Evolutionary conservation across 2,113 vertebrate genomes (phyloP).

Genomic region (Kryptolebias marmoratus): DNA sequence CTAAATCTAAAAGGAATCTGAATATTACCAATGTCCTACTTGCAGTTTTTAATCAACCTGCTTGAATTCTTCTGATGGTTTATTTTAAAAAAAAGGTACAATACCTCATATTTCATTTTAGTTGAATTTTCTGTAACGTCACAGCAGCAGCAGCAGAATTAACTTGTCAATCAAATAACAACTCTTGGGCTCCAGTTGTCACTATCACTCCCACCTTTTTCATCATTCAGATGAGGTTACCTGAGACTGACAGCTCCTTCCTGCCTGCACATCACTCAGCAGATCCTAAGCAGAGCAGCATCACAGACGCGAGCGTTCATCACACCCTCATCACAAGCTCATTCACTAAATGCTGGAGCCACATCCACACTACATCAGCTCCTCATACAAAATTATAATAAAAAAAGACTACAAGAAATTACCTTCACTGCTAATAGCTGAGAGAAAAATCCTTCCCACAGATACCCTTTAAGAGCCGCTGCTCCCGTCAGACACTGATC

Average conservation of each 20-base stretch:
- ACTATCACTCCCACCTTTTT: slow-evolving; percentile 31
- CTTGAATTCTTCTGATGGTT: neutral
- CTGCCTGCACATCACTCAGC: slow-evolving; percentile 61
- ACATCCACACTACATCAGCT: slow-evolving; percentile 29
- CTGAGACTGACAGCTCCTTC: slow-evolving; percentile 55
- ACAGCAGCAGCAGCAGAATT: slow-evolving; percentile 25
- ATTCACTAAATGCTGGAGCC: slow-evolving; percentile 14
- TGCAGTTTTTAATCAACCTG: slow-evolving; percentile 26
- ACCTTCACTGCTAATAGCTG: slow-evolving; percentile 19
- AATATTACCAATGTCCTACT: slow-evolving; percentile 31
- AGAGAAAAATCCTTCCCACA: slow-evolving; percentile 20
- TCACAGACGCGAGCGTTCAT: slow-evolving; percentile 40
- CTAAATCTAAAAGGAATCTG: slow-evolving; percentile 20
- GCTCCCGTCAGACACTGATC: slow-evolving; percentile 39
- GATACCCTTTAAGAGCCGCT: slow-evolving; percentile 8
- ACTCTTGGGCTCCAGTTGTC: slow-evolving; percentile 15
- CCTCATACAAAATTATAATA: neutral
- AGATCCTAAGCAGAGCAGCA: slow-evolving; percentile 44
- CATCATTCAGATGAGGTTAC: slow-evolving; percentile 48
- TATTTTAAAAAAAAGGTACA: neutral
- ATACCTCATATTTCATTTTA: neutral
- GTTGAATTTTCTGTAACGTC: slow-evolving; percentile 7
- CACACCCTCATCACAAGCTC: slow-evolving; percentile 62
- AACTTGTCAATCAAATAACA: slow-evolving; percentile 36
- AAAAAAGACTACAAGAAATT: slow-evolving; percentile 9